Conservation (phyloP, 2,797 vertebrate species). For the Manis pentadactyla region DNA sequence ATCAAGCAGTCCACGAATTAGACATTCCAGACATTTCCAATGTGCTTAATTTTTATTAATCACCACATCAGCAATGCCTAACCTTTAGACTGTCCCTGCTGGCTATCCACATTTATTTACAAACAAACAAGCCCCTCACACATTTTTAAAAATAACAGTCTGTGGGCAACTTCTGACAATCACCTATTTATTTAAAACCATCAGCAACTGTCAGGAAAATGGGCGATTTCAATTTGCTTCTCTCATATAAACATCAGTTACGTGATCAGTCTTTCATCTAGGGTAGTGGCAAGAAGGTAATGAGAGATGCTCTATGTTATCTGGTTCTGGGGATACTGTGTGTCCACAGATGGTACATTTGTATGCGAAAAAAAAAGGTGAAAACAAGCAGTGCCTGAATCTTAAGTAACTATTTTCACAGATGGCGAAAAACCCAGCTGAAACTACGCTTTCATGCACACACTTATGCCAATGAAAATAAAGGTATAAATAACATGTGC, state of each 20-base stretch:
- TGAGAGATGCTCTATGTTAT: neutral
- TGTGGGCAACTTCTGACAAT: neutral
- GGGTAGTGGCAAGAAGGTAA: neutral
- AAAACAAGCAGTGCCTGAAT: neutral
- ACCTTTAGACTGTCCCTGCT: neutral
- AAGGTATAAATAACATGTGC: neutral
- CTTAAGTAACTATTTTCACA: neutral
- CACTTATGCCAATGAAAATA: neutral
- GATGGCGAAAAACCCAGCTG: neutral
- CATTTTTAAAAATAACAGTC: neutral
- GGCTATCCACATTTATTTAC: neutral
- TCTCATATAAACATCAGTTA: neutral
- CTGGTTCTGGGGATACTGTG: neutral
- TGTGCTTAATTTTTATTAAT: constrained; percentile 27
- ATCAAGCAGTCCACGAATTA: neutral
- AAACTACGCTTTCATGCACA: constrained; percentile 12
- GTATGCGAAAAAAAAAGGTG: neutral
- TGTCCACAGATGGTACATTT: neutral
- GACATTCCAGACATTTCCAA: neutral
- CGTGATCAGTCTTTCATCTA: neutral
- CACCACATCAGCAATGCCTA: neutral
- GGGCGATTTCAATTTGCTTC: neutral
- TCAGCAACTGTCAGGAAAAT: neutral
- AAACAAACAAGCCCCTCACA: neutral
- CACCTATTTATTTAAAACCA: neutral